Conservation (phyloP, 2,113 vertebrate species). For the Trogon surrucura region DNA sequence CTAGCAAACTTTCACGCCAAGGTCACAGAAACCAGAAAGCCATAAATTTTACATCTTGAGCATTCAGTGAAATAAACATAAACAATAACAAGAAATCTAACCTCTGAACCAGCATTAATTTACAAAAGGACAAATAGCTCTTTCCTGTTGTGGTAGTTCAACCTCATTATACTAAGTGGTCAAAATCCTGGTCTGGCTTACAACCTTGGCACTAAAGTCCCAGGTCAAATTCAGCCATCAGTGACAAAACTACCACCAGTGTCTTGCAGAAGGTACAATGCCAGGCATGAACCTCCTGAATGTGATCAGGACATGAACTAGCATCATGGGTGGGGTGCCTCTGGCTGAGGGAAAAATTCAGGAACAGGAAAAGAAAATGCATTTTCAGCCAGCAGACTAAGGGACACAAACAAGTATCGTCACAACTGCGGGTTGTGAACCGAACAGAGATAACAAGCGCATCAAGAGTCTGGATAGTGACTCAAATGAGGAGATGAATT, state of each 20-base stretch:
- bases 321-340: not conserved
- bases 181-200: not conserved
- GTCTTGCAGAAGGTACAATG: not conserved
- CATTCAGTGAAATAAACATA: not conserved
- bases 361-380: not conserved
- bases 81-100: not conserved
- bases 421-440: not conserved
- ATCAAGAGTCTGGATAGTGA: not conserved
- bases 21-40: not conserved
- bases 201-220: rapidly evolving
- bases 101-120: not conserved
- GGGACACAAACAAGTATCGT: not conserved
- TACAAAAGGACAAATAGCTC: not conserved
- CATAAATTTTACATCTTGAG: not conserved
- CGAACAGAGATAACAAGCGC: rapidly evolving
- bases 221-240: not conserved
- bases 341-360: not conserved
- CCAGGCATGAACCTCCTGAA: not conserved
- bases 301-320: not conserved
- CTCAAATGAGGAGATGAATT: not conserved
- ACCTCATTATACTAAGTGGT: not conserved
- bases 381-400: not conserved
- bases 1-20: not conserved
- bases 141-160: not conserved
- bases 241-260: not conserved